Evolutionary conservation across 1,140 invertebrate species (phyloP), one percentile per base, ranked within the genome.

Genomic region (Pseudomyrmex sp.): DNA sequence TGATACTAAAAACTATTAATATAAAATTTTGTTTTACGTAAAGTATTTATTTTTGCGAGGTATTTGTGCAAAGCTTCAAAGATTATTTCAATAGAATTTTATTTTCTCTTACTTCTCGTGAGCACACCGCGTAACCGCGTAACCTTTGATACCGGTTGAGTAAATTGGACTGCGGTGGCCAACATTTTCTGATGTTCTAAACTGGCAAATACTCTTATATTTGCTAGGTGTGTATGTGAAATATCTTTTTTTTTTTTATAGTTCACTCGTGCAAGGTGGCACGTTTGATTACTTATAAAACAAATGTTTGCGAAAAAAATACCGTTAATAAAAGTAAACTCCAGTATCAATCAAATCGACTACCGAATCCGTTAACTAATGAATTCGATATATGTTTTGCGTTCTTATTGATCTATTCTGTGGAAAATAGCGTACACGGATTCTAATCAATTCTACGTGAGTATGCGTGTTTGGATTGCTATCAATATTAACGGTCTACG

Each of bases 251-350:
- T 44, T 80, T 54, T 80, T 61, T 8, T 44, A 12, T 35, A 23
- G 54, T 80, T 80, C 59, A 35, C 44, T 70, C 66, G 20, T 44
- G 54, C 66, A 80, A 80, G 26, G 69, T 80, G 52, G 50, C 59
- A 80, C 70, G 54, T 66, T 10, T 80, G 44, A 70, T 80, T 79
- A 80, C 66, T 80, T 80, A 46, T 18, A 12, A 50, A 80, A 80
- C 69, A 69, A 70, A 80, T 72, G 59, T 80, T 80, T 59, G 56
- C 10, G 10, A 8, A 59, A 15, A 15, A 80, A 80, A 80, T 70
- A 70, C 48, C 46, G n/a, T 70, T 80, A 50, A 70, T 70, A 48
- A 72, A 80, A 80, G 65, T 79, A 79, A 59, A 69, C 26, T 63
- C 15, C 35, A 35, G 35, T 13, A 12, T 48, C 15, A 26, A 79